A percentile compares a stretch with the other conserved stretches of the same genome.
Evolutionary conservation across 1,140 invertebrate genomes (phyloP).

Genomic region (Andrena cerasifolii): DNA sequence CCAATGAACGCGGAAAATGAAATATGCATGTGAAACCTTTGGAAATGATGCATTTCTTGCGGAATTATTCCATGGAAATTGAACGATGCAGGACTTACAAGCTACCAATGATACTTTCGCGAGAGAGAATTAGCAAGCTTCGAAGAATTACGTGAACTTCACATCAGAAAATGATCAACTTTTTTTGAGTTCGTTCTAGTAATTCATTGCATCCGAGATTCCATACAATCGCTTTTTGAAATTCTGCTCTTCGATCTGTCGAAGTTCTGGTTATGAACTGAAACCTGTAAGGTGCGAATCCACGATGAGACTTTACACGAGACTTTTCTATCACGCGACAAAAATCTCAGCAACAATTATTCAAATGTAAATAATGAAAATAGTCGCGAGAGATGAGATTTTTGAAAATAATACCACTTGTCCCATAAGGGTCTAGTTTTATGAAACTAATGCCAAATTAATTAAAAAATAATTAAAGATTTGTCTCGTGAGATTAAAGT

Average conservation of each 20-base stretch:
- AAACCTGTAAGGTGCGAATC: too few relatives aligned
- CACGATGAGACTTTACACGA: too few relatives aligned
- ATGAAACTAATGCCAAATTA: too few relatives aligned
- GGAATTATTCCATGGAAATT: background rate
- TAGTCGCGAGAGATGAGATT: too few relatives aligned
- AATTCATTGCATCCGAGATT: background rate
- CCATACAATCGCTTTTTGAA: background rate
- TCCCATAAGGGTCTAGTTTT: too few relatives aligned
- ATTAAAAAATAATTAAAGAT: too few relatives aligned
- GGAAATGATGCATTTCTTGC: background rate
- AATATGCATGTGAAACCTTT: constrained; percentile 4
- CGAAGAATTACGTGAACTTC: background rate
- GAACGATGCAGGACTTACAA: background rate
- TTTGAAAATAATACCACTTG: too few relatives aligned
- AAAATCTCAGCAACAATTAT: too few relatives aligned
- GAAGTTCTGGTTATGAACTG: background rate
- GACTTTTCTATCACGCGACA: too few relatives aligned
- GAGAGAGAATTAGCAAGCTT: background rate
- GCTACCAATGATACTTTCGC: background rate
- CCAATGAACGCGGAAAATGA: background rate
- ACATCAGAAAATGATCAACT: background rate
- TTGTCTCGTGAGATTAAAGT: too few relatives aligned
- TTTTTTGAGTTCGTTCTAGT: background rate
- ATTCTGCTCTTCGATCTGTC: background rate
- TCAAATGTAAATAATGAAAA: too few relatives aligned